These are phyloP conservation scores for Seriola aureovittata DNA, from an alignment of 2,113 vertebrate genomes.

Conservation along the genomic window DNA sequence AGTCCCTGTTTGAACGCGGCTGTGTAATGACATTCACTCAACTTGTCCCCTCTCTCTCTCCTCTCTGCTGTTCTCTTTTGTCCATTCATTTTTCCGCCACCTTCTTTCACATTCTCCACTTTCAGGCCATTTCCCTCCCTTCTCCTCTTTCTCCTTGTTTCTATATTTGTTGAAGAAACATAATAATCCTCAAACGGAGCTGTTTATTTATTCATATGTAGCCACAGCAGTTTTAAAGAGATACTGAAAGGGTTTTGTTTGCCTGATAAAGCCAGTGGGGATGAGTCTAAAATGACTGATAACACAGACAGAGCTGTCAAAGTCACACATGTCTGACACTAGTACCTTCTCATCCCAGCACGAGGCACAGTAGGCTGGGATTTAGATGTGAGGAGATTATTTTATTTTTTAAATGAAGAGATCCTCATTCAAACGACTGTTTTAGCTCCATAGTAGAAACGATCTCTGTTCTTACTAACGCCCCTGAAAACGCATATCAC, in stretches of 20 bases:
- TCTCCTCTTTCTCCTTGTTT: conserved; percentile 20
- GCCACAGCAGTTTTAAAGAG: conserved; percentile 33
- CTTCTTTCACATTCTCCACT: conserved; percentile 33
- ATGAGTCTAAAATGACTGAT: conserved; percentile 19
- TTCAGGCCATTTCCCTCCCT: not conserved
- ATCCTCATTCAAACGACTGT: too few species aligned
- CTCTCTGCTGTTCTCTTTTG: conserved; percentile 2
- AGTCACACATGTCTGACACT: conserved; percentile 6
- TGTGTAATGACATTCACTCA: conserved; percentile 9
- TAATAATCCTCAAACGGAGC: conserved; percentile 46
- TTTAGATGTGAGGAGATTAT: not conserved
- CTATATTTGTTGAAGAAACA: conserved; percentile 38
- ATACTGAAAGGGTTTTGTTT: conserved; percentile 7
- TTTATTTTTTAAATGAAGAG: too few species aligned
- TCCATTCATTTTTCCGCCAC: not conserved
- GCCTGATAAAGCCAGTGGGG: conserved; percentile 5
- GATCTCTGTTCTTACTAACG: too few species aligned
- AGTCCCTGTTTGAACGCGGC: not conserved
- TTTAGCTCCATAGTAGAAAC: too few species aligned
- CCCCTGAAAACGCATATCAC: too few species aligned
- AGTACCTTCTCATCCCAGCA: too few species aligned
- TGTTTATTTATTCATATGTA: conserved; percentile 55
- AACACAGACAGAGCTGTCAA: conserved; percentile 26
- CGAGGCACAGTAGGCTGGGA: too few species aligned
- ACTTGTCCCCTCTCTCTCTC: not conserved